Conservation (phyloP, 92 coral and sea anemone species). For the Epizoanthus stellaris region DNA sequence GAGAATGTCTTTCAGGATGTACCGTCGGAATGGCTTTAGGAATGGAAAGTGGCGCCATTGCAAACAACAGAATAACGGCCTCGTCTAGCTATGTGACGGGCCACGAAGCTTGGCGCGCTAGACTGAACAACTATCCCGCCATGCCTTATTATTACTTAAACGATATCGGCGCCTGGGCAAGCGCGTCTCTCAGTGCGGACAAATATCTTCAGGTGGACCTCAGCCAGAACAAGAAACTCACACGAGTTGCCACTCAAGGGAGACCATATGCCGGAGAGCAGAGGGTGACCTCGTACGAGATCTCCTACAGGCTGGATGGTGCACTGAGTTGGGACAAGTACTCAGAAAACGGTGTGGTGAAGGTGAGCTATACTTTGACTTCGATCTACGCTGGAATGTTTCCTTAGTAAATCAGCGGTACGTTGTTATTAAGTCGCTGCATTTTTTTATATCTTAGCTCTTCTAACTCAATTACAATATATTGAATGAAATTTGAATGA, state of each 20-base stretch:
- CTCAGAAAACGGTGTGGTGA: neutral
- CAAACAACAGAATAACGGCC: neutral
- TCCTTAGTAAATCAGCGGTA: no score
- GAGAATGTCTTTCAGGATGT: neutral
- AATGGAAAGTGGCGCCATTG: conserved; percentile 17
- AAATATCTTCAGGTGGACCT: conserved; percentile 25
- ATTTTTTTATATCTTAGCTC: no score
- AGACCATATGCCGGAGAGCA: neutral
- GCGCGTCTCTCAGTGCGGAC: neutral
- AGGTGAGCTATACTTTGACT: neutral
- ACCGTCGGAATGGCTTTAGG: conserved; percentile 1
- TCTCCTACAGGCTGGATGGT: conserved; percentile 1
- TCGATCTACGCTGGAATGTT: no score
- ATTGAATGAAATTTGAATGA: no score
- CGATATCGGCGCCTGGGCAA: conserved; percentile 12
- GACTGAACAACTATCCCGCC: conserved; percentile 1
- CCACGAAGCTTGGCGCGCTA: conserved; percentile 1
- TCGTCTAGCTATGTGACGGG: neutral
- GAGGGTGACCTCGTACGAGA: conserved; percentile 1
- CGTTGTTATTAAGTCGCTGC: no score
- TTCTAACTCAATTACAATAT: no score
- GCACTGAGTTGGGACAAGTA: neutral
- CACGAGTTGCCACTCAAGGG: conserved; percentile 25
- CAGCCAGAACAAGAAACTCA: neutral
- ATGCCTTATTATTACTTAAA: neutral